These are phyloP conservation scores for Pyrrhosoma nymphula DNA, from an alignment of 2,888 invertebrate genomes.

Conservation along the genomic window DNA sequence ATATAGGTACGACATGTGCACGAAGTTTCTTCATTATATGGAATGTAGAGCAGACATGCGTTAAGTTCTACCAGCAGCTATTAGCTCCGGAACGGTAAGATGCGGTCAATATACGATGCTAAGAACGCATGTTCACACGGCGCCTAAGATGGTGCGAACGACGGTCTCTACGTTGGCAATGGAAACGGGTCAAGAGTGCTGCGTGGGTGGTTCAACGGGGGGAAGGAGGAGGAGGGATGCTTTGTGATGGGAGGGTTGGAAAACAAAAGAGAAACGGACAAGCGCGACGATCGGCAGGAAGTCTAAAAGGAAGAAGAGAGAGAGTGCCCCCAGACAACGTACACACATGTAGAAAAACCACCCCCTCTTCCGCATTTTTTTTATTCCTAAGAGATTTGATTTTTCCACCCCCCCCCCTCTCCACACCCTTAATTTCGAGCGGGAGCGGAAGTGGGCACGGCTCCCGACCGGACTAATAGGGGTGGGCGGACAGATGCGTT, in stretches of 20 bases:
- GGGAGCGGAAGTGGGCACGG: constrained; percentile 18
- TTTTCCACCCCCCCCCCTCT: neutral
- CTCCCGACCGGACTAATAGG: neutral
- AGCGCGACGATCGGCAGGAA: neutral
- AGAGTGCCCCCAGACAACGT: neutral
- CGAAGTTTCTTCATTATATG: no score
- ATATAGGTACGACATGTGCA: no score
- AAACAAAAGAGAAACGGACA: neutral
- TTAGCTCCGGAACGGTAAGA: no score
- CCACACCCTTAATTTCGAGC: neutral
- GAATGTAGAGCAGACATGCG: no score
- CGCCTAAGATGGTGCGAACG: no score
- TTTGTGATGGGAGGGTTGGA: neutral
- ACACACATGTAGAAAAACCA: neutral
- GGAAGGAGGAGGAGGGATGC: neutral
- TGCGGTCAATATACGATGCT: no score
- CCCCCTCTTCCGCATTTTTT: neutral
- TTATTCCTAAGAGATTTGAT: neutral
- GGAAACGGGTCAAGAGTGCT: no score
- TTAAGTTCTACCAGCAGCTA: no score
- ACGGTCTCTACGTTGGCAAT: no score
- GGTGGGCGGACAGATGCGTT: neutral
- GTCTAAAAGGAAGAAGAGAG: neutral
- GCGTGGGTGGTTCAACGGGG: no score
- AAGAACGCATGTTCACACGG: no score